phyloP scores from a whole-genome alignment of 2,888 invertebrate genomes.

The Antitype chi region DNA sequence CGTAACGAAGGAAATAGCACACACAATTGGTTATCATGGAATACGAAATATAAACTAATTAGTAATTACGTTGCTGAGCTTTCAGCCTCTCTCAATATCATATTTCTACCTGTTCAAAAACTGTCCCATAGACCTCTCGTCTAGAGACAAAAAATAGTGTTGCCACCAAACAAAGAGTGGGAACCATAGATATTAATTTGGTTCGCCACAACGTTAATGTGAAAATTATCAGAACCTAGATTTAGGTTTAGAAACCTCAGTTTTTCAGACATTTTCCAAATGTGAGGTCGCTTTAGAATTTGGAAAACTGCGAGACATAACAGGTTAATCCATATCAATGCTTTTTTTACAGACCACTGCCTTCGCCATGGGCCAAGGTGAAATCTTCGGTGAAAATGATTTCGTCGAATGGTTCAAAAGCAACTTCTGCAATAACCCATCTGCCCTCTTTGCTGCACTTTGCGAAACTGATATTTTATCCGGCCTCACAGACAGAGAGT shows the following conservation, averaged over 20 bases:
- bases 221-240: not conserved
- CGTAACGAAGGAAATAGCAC: too few relatives aligned
- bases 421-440: slow-evolving; percentile 50
- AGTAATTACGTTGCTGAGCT: too few relatives aligned
- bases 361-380: slow-evolving; percentile 69
- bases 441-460: slow-evolving; percentile 4
- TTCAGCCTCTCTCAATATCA: too few relatives aligned
- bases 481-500: slow-evolving; percentile 44
- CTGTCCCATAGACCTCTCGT: too few relatives aligned
- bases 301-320: not conserved
- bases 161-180: too few relatives aligned
- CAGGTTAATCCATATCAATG: not conserved
- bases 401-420: slow-evolving; percentile 61
- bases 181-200: too few relatives aligned
- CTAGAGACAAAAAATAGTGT: too few relatives aligned
- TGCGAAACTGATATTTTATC: slow-evolving; percentile 52
- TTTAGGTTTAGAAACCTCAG: not conserved
- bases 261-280: not conserved
- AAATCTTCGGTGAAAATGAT: slow-evolving; percentile 70
- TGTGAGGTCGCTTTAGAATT: not conserved
- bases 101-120: too few relatives aligned
- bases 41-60: too few relatives aligned
- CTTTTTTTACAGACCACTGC: slow-evolving; percentile 66
- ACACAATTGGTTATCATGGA: too few relatives aligned
- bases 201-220: too few relatives aligned